phyloP scores from a whole-genome alignment of 2,888 invertebrate genomes.

The Pristionchus maxplancki region DNA sequence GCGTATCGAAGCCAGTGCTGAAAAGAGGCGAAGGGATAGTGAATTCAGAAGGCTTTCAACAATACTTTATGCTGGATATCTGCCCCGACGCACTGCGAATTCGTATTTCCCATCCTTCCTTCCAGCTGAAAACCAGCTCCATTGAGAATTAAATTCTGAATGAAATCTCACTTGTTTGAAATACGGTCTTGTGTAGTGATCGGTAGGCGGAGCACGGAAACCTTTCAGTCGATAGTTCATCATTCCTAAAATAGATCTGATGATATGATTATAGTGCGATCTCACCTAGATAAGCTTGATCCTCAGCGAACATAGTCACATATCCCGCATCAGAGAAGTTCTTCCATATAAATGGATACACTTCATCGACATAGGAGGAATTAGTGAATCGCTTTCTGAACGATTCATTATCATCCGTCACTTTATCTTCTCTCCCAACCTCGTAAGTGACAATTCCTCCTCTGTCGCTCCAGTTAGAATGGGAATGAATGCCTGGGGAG shows the following conservation, averaged over 20 bases:
- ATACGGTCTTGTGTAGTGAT: slow-evolving; percentile 78
- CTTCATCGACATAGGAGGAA: slow-evolving; percentile 80
- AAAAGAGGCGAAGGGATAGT: too few species aligned
- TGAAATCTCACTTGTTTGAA: slow-evolving; percentile 67
- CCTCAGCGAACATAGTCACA: slow-evolving; percentile 89
- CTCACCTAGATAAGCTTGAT: slow-evolving; percentile 82
- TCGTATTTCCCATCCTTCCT: not conserved
- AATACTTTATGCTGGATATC: slow-evolving; percentile 24
- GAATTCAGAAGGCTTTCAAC: not conserved
- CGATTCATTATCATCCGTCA: not conserved
- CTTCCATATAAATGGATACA: slow-evolving; percentile 80
- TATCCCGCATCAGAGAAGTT: slow-evolving; percentile 78
- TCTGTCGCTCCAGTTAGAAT: slow-evolving; percentile 79
- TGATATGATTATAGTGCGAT: not conserved
- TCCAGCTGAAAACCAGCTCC: not conserved
- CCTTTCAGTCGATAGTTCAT: slow-evolving; percentile 78
- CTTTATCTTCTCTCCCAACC: slow-evolving; percentile 39
- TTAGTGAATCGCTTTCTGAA: slow-evolving; percentile 67
- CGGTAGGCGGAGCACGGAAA: slow-evolving; percentile 77
- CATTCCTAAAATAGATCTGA: slow-evolving; percentile 70
- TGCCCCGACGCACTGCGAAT: not conserved
- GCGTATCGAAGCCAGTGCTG: slow-evolving; percentile 76
- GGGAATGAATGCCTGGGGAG: slow-evolving; percentile 79
- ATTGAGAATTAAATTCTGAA: too few species aligned
- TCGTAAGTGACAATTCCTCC: slow-evolving; percentile 78